Conservation (phyloP, 2,113 vertebrate genomes). For the Cyrtonyx montezumae region DNA sequence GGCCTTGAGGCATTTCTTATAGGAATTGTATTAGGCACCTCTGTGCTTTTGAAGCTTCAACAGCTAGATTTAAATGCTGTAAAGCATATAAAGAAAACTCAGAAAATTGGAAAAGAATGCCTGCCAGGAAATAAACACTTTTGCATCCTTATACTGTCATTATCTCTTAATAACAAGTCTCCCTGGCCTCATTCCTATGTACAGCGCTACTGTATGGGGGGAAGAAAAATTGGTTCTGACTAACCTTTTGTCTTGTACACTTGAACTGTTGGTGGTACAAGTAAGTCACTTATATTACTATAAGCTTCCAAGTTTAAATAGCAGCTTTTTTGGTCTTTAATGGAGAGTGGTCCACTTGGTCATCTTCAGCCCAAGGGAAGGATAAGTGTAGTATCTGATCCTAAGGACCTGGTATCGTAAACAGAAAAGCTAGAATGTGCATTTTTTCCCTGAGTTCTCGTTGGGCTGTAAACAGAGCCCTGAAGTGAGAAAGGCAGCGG, state of each 20-base stretch:
- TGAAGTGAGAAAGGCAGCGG: background rate
- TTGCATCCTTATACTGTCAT: background rate
- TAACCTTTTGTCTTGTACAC: background rate
- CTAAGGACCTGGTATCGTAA: background rate
- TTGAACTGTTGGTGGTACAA: background rate
- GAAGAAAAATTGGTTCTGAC: background rate
- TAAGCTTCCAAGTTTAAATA: background rate
- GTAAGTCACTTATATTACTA: background rate
- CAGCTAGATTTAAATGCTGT: slow-evolving; percentile 6
- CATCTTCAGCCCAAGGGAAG: background rate
- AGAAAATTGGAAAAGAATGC: slow-evolving; percentile 18
- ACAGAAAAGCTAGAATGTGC: background rate
- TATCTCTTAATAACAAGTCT: background rate
- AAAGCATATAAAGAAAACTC: background rate
- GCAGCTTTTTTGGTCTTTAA: background rate
- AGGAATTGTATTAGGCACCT: slow-evolving; percentile 6
- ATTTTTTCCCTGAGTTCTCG: background rate
- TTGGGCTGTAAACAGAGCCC: background rate
- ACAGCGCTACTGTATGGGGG: background rate
- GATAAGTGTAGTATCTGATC: background rate
- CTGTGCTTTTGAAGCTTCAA: slow-evolving; percentile 15
- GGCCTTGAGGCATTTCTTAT: slow-evolving; percentile 4
- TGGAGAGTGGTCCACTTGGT: background rate
- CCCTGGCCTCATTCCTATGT: background rate
- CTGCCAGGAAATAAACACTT: background rate